Evolutionary conservation across 1,140 invertebrate genomes (phyloP).

Genomic region (Drosophila sp.): DNA sequence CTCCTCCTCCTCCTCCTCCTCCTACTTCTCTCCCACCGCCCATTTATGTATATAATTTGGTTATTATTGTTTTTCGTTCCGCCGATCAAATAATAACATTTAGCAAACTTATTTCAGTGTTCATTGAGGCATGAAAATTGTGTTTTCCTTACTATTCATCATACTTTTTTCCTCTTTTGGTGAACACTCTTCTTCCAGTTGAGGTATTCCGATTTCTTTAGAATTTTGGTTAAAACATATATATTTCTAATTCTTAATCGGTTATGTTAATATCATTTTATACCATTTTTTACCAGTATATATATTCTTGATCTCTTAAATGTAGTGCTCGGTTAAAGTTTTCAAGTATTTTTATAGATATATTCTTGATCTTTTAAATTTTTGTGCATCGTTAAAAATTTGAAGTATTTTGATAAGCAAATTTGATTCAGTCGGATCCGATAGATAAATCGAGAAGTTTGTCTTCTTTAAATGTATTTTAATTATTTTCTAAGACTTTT

Average conservation of each 20-base stretch:
- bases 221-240: not conserved
- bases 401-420: too few relatives aligned
- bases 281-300: too few relatives aligned
- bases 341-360: too few relatives aligned
- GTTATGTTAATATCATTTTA: not conserved
- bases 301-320: too few relatives aligned
- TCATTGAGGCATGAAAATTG: constrained; percentile 72
- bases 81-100: constrained; percentile 66
- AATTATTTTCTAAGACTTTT: too few relatives aligned
- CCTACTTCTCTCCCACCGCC: constrained; percentile 38
- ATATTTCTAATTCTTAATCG: not conserved
- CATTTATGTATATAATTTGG: constrained; percentile 60
- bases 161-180: not conserved
- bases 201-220: constrained; percentile 14
- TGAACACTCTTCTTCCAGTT: not conserved
- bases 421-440: too few relatives aligned
- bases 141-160: constrained; percentile 26
- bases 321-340: too few relatives aligned
- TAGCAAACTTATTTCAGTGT: constrained; percentile 57
- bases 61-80: constrained; percentile 30
- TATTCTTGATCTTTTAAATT: too few relatives aligned
- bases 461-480: too few relatives aligned
- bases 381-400: too few relatives aligned
- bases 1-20: not conserved
- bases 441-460: too few relatives aligned